Percentiles rank a stretch among this genome's conserved stretches.
Evolutionary conservation across 2,113 vertebrate genomes (phyloP).

Genomic region (Cyprinodon tularosa): DNA sequence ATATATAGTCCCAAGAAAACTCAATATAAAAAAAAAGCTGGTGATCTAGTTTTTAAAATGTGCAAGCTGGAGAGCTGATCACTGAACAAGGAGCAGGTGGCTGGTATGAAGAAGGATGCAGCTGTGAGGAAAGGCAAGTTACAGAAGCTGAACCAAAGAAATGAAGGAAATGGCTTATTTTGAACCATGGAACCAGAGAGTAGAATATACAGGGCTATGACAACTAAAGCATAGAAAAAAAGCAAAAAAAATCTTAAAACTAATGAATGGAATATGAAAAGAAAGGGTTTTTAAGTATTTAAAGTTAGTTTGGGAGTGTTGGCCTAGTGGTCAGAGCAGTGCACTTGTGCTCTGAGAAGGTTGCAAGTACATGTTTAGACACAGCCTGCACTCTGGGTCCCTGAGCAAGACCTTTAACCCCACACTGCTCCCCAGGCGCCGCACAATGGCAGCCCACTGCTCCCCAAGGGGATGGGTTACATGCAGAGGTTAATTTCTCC

Average conservation of each 20-base stretch:
- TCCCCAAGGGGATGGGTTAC: no score
- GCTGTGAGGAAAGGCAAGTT: neutral
- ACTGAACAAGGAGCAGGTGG: neutral
- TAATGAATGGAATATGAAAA: neutral
- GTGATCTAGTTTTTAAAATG: neutral
- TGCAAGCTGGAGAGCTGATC: neutral
- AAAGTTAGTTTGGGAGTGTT: no score
- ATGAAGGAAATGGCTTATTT: neutral
- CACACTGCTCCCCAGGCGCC: no score
- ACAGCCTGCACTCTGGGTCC: no score
- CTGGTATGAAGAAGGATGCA: neutral
- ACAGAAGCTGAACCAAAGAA: neutral
- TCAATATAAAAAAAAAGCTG: no score
- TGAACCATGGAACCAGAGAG: neutral
- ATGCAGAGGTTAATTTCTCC: no score
- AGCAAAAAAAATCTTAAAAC: neutral
- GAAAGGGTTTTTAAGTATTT: neutral
- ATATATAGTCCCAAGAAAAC: no score
- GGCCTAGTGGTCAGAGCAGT: no score
- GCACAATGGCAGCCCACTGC: no score
- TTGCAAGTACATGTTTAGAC: no score
- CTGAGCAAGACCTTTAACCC: no score
- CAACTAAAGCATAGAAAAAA: neutral
- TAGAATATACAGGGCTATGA: neutral
- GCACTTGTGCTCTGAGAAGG: no score